Base-by-base conservation (phyloP, 2,113 vertebrate genomes). In the Dipodomys stephensi region DNA sequence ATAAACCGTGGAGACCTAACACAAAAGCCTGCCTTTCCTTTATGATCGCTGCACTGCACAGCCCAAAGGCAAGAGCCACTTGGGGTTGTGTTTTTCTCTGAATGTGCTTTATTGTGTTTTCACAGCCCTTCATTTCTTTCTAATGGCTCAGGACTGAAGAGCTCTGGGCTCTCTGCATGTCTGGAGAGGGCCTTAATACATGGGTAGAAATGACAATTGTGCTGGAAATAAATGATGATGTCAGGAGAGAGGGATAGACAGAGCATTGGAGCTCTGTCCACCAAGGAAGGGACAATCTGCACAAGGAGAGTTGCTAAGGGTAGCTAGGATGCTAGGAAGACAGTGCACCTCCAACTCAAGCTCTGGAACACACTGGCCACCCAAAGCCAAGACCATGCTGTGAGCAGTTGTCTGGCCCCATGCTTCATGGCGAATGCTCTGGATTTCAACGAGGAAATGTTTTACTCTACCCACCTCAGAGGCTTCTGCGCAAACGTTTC, bases 11-110 rank as follows among this genome's bases (percentile, higher is more conserved):
- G 53, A 64, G 23, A 46, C 65, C 18, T 44, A 49, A 65, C 57
- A 77, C 79, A n/a, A 78, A 88, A 90, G 68, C 57, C 62, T 71
- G 64, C 13, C 39, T 80, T 27, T 53, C 85, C 92, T 86, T 89
- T 27, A 25, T 2, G 12, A n/a, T 25, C 22, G 0, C n/a, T 18
- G 77, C 4, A 2, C 35, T 6, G 19, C 81, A 22, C 49, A 18
- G 35, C 67, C 53, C 69, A 65, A 87, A 89, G 73, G 64, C 28
- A 0, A 22, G 19, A 39, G 73, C 82, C 44, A 69, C 44, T 8
- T 46, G 80, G 23, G 74, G 27, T 68, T 90, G 73, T 53, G 64
- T 83, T 76, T 90, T 72, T 23, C 71, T 76, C 35, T 57, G 46
- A 18, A 78, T 39, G 13, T 12, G 9, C 53, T 69, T 78, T 60